A percentile compares a stretch with the other conserved stretches of the same genome.
These are phyloP conservation scores for Andricus quercusramuli DNA, from an alignment of 2,888 invertebrate genomes.

Conservation along the genomic window DNA sequence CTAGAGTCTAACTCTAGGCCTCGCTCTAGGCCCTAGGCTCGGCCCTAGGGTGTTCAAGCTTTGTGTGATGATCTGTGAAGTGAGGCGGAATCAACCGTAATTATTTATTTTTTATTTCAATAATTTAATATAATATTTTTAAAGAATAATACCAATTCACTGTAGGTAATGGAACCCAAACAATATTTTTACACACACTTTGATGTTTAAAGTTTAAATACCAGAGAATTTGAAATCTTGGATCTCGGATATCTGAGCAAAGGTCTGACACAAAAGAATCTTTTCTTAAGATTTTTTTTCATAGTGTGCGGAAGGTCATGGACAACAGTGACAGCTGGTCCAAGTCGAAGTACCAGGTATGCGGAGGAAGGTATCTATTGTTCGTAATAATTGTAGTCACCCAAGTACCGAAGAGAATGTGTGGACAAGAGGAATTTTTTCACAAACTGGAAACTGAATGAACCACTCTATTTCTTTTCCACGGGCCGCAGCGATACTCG, in stretches of 20 bases:
- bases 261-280: conserved; percentile 16
- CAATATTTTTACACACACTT: neutral
- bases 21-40: too few species aligned
- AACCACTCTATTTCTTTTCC: neutral
- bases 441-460: neutral
- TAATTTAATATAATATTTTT: too few species aligned
- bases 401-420: conserved; percentile 2
- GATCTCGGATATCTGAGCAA: neutral
- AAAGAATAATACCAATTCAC: neutral
- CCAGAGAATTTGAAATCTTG: neutral
- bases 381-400: conserved; percentile 29
- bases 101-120: too few species aligned
- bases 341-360: conserved; percentile 12
- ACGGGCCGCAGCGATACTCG: neutral
- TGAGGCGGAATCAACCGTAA: too few species aligned
- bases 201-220: neutral
- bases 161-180: neutral
- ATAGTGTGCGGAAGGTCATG: conserved; percentile 20
- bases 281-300: conserved; percentile 14
- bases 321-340: conserved; percentile 27
- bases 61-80: too few species aligned
- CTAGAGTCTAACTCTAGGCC: too few species aligned
- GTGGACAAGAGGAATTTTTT: neutral
- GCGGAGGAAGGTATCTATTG: conserved; percentile 29
- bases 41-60: too few species aligned